Base-by-base conservation (phyloP, 2,113 vertebrate genomes). In the Trichechus manatus region DNA sequence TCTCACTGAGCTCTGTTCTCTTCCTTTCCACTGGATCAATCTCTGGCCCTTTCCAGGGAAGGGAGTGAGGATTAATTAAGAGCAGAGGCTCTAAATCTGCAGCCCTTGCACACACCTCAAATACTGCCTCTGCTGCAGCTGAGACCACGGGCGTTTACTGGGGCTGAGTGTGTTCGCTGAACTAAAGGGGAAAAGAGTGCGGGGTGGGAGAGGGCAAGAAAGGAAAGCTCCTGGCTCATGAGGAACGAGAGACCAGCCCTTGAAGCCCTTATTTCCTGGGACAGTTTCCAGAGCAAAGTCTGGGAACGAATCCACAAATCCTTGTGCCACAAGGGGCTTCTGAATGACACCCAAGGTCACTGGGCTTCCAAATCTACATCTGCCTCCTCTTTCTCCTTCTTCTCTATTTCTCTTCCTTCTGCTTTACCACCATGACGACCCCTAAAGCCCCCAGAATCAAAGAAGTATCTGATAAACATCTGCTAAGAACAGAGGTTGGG, bases 101-200 rank as follows among this genome's bases (percentile, higher is more conserved):
- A 25, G 50, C 22, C 66, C n/a, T 19, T 8, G 63, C 66, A 25
- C 29, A 4, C 13, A 27, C 19, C 47, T 75, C 3, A 44, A 42
- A 13, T 0, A 0, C 0, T 1, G 44, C 19, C 22, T 5, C 36
- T 19, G 42, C 36, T 6, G 53, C 13, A 31, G 59, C 78, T 0
- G 11, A 59, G 53, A 36, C 42, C 87, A 11, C n/a, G 7, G 93
- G 61, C 36, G 9, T 29, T 10, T 17, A 25, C 31, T 4, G 15
- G 84, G 68, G 8, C 39, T 2, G 22, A 2, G 6, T 1, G 13
- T n/a, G 66, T 9, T n/a, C 31, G 9, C 3, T 8, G 14, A 11
- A 1, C 63, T 13, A 6, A 9, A 3, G 9, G 25, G 61, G 44
- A 84, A 47, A 63, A 29, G 77, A 22, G 70, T 22, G 20, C 1